These are phyloP conservation scores for Adelosebastes latens DNA, from an alignment of 2,797 vertebrate species.

Conservation along the genomic window DNA sequence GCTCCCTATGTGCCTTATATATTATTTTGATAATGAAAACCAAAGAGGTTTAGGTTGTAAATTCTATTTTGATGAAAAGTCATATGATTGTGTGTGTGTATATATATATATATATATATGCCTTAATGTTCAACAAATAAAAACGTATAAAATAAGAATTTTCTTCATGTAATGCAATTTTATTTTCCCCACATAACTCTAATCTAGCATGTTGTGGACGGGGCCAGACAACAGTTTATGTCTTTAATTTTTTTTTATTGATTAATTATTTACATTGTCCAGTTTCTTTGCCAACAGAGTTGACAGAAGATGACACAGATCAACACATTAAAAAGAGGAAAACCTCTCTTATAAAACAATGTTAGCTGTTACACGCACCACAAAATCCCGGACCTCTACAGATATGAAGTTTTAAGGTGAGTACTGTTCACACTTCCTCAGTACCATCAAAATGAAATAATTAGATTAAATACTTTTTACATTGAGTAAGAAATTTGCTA, in stretches of 20 bases:
- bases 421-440: background rate
- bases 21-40: conserved; percentile 68
- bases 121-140: conserved; percentile 73
- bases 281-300: conserved; percentile 20
- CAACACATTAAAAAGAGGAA: conserved; percentile 29
- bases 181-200: background rate
- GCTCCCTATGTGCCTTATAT: conserved; percentile 76
- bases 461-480: too few relatives aligned
- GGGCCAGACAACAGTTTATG: background rate
- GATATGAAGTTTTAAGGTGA: background rate
- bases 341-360: conserved; percentile 39
- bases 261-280: conserved; percentile 78
- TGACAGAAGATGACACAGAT: conserved; percentile 39
- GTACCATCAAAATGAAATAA: background rate
- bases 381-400: conserved; percentile 5
- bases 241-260: conserved; percentile 61
- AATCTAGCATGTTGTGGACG: background rate
- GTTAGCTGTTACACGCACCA: background rate
- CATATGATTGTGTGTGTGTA: conserved; percentile 58
- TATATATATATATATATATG: conserved; percentile 53
- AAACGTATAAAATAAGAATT: background rate
- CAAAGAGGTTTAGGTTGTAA: conserved; percentile 73
- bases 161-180: background rate
- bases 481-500: background rate
- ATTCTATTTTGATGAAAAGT: conserved; percentile 72